phyloP scores from a whole-genome alignment of 2,888 invertebrate species.

The Formica aserva region DNA sequence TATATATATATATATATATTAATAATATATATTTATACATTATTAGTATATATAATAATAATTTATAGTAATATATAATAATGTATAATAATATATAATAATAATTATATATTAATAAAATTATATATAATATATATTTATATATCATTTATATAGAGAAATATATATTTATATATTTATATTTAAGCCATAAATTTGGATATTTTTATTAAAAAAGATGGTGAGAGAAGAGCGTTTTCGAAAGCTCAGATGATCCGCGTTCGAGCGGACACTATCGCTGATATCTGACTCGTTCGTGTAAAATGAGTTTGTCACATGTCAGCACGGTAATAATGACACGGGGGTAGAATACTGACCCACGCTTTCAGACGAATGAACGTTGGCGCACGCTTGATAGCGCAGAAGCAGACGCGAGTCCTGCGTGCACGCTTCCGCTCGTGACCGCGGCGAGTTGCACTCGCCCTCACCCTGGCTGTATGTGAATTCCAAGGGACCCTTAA shows the following conservation, averaged over 20 bases:
- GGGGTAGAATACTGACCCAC: conserved; percentile 87
- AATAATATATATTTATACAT: too few relatives aligned
- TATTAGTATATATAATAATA: too few relatives aligned
- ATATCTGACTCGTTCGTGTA: neutral
- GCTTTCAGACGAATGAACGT: conserved; percentile 92
- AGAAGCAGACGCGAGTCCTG: conserved; percentile 93
- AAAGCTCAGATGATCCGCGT: neutral
- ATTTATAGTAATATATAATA: too few relatives aligned
- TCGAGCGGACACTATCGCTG: neutral
- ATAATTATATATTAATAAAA: too few relatives aligned
- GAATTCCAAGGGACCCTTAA: conserved; percentile 93
- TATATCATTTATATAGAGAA: too few relatives aligned
- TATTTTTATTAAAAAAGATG: neutral
- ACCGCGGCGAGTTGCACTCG: conserved; percentile 91
- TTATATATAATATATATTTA: neutral
- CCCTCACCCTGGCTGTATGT: conserved; percentile 92
- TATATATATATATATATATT: neutral
- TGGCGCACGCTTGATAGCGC: conserved; percentile 94
- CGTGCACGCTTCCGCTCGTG: conserved; percentile 93
- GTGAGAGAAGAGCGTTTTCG: neutral
- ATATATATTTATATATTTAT: neutral
- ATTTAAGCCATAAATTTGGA: neutral
- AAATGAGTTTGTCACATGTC: conserved; percentile 22
- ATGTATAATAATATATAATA: too few relatives aligned
- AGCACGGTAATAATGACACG: conserved; percentile 17